Evolutionary conservation across 2,888 invertebrate species (phyloP).

Genomic region (Ommatoiulus sabulosus): DNA sequence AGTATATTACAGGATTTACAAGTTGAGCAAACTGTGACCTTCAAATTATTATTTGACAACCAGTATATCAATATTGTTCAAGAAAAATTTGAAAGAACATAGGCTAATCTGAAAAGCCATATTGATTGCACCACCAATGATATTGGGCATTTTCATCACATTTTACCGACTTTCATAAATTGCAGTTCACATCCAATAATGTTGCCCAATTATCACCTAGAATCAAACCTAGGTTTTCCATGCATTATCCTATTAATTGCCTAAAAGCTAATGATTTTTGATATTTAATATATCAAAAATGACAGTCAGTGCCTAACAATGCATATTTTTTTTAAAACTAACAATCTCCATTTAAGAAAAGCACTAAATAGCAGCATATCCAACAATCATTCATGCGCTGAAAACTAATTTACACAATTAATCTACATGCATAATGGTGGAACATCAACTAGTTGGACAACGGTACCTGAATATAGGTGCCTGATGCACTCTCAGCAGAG

Average conservation of each 20-base stretch:
- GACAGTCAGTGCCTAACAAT: conserved; percentile 13
- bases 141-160: neutral
- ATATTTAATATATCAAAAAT: neutral
- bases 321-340: neutral
- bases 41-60: neutral
- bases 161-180: neutral
- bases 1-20: too few species aligned
- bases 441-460: conserved; percentile 49
- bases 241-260: neutral
- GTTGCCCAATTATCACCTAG: neutral
- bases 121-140: neutral
- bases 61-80: neutral
- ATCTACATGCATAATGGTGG: conserved; percentile 41
- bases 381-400: conserved; percentile 14
- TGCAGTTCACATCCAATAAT: neutral
- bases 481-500: conserved; percentile 58
- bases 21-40: neutral
- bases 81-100: neutral
- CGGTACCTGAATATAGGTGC: conserved; percentile 57
- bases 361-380: neutral
- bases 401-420: conserved; percentile 47
- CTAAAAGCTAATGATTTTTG: neutral
- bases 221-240: neutral
- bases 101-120: neutral
- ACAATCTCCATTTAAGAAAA: neutral